phyloP scores from a whole-genome alignment of 1,140 invertebrate species.

The Drosophila melanica region DNA sequence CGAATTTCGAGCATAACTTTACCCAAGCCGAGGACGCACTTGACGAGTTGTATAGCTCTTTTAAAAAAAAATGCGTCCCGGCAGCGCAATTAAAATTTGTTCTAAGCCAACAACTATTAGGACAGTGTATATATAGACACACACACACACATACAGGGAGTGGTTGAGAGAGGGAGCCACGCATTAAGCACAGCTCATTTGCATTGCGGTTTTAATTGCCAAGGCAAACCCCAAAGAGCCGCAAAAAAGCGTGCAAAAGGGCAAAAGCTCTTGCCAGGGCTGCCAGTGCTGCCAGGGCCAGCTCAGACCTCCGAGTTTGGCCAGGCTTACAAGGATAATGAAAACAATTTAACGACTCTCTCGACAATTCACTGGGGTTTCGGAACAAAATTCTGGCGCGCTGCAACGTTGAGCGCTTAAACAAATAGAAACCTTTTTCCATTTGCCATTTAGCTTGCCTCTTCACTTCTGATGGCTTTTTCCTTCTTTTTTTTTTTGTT shows the following conservation, averaged over 20 bases:
- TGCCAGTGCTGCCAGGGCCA: constrained; percentile 13
- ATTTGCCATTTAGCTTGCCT: constrained; percentile 39
- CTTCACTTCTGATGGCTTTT: constrained; percentile 44
- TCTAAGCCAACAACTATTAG: constrained; percentile 54
- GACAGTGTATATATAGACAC: constrained; percentile 24
- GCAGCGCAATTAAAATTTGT: constrained; percentile 71
- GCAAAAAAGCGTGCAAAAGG: background rate
- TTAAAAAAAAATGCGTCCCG: constrained; percentile 63
- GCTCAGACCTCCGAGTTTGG: constrained; percentile 34
- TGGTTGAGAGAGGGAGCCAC: constrained; percentile 10
- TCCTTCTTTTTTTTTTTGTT: background rate
- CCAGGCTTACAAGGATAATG: constrained; percentile 78
- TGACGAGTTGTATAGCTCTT: constrained; percentile 46
- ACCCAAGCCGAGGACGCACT: constrained; percentile 15
- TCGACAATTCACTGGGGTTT: constrained; percentile 61
- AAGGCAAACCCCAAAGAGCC: constrained; percentile 20
- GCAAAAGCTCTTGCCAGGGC: constrained; percentile 23
- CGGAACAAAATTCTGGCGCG: constrained; percentile 25
- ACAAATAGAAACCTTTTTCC: constrained; percentile 79
- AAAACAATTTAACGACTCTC: constrained; percentile 82
- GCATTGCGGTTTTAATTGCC: constrained; percentile 81
- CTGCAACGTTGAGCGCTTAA: constrained; percentile 52
- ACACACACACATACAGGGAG: constrained; percentile 21
- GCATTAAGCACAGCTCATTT: constrained; percentile 80
- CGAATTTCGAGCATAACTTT: constrained; percentile 42